phyloP scores from a whole-genome alignment of 2,888 invertebrate species.

The Ectemnius continuus region DNA sequence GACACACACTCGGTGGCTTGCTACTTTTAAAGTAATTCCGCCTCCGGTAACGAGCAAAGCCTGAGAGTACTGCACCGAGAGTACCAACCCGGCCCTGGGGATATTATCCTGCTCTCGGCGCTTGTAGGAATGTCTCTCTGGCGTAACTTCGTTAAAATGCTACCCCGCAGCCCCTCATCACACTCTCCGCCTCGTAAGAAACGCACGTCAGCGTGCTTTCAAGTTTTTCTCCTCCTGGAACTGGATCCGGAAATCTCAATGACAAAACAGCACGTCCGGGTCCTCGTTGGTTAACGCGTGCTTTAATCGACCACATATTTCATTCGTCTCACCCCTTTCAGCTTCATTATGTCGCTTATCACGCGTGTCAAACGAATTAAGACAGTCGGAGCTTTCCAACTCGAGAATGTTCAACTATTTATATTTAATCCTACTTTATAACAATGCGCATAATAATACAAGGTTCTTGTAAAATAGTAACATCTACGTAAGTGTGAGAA shows the following conservation, averaged over 20 bases:
- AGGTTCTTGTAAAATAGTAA: no score
- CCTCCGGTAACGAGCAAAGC: conserved; percentile 66
- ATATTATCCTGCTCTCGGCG: conserved; percentile 47
- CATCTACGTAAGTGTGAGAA: no score
- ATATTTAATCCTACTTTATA: no score
- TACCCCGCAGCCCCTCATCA: conserved; percentile 26
- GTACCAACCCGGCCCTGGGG: conserved; percentile 34
- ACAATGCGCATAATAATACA: no score
- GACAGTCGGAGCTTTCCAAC: no score
- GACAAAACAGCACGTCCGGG: no score
- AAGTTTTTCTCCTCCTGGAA: neutral
- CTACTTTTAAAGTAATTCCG: conserved; percentile 73
- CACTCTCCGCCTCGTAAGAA: neutral
- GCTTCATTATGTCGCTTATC: no score
- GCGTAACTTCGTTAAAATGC: conserved; percentile 66
- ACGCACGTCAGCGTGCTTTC: neutral
- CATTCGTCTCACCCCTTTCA: no score
- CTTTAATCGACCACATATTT: no score
- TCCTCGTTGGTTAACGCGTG: no score
- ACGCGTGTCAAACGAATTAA: no score
- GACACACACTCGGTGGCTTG: conserved; percentile 59
- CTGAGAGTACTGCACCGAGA: conserved; percentile 24
- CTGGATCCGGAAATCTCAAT: neutral
- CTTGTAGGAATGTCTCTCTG: conserved; percentile 61
- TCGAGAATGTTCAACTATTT: no score